Conservation (phyloP, 2,888 invertebrate genomes). For the Odontomyia ornata region DNA sequence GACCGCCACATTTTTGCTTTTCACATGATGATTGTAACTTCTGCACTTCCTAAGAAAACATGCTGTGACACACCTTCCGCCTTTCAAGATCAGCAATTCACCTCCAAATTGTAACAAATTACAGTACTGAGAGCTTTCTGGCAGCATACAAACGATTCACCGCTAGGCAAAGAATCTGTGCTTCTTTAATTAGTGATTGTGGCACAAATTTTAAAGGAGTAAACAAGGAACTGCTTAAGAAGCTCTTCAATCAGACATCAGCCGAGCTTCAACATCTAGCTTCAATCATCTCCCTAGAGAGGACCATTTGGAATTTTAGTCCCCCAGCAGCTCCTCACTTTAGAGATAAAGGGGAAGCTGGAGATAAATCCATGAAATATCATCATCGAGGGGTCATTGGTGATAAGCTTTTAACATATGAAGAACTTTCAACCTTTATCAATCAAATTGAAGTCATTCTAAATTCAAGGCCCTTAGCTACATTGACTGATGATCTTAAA, state of each 20-base stretch:
- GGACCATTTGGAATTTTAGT: constrained; percentile 55
- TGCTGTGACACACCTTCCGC: too few species aligned
- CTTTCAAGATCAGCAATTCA: neutral
- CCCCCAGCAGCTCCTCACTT: constrained; percentile 56
- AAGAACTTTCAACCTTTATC: constrained; percentile 53
- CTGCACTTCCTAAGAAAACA: too few species aligned
- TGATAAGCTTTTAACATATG: constrained; percentile 50
- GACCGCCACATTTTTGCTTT: too few species aligned
- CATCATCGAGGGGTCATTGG: constrained; percentile 54
- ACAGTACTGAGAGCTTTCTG: neutral
- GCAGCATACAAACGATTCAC: neutral
- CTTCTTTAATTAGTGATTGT: neutral
- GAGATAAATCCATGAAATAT: constrained; percentile 54
- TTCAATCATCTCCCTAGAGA: constrained; percentile 45
- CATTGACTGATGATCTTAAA: constrained; percentile 47
- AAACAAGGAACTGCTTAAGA: neutral
- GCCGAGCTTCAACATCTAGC: constrained; percentile 29
- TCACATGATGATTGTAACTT: too few species aligned
- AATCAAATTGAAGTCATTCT: constrained; percentile 53
- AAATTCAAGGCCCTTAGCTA: constrained; percentile 53
- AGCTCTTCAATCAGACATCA: constrained; percentile 5
- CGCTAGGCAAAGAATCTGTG: neutral
- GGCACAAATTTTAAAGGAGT: constrained; percentile 13
- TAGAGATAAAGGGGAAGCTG: constrained; percentile 56
- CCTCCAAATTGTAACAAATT: neutral